Evolutionary conservation across 1,140 invertebrate species (phyloP), one percentile per base, ranked within the genome.

Genomic region (Rhopalosiphum padi): DNA sequence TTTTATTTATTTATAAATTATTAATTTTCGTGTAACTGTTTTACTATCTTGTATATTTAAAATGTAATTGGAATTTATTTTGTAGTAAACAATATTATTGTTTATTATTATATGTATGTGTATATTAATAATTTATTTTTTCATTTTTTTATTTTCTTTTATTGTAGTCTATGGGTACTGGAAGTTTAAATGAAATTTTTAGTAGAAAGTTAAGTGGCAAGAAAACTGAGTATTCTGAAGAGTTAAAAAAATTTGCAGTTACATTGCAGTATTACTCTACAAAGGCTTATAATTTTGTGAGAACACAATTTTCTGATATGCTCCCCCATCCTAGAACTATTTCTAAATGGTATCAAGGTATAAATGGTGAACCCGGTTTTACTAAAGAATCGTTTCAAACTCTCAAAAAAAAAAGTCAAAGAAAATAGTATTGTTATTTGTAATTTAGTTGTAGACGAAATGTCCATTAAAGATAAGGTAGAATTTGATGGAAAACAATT

Each of bases 391-490:
- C 89, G 25, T 90, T 90, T 53, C 22, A 90, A 53, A 55, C 89
- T 51, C 41, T 90, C 48, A 37, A 37, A 37, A 53, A 37, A 22
- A 51, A 48, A 90, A 90, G 48, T 51, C 43, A 30, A 46, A 37
- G 89, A 90, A 35, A 48, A 48, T 48, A 53, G 22, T 30, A 35
- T 51, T 90, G 85, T 87, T 53, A 37, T 93, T 35, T 51, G 48
- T 30, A 83, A 68, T 87, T 68, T 94, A 46, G 94, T 94, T 46
- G 89, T 94, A 30, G 94, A 95, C 91, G 94, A 94, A 92, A 94
- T 95, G 94, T 90, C 94, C 22, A 94, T 95, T 89, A 85, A 92
- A 35, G 93, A 94, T 94, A 53, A 94, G 92, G 60, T 94, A 11
- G 93, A 94, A 93, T 94, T 85, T 90, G 94, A 94, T 93, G 94